Evolutionary conservation across 2,797 vertebrate genomes (phyloP), one percentile per base, ranked within the genome.

Genomic region (Triplophysa yarkandensis): DNA sequence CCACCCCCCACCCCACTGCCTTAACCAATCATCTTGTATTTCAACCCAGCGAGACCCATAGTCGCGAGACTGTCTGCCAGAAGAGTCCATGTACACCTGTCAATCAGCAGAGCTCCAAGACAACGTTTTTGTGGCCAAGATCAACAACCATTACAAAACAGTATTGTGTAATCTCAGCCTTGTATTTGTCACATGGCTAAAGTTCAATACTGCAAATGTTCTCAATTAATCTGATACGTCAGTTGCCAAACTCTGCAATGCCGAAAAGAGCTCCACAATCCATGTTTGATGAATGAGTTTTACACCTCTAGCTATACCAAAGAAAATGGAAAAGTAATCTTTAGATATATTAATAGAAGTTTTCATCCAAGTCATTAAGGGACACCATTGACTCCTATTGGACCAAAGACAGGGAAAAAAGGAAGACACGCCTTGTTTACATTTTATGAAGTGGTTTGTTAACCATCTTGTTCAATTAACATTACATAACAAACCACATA

Each of bases 21-120:
- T 75, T 76, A 41, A 64, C 60, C 79, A 69, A 46, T 81, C 61
- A 74, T 80, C 58, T 66, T 73, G 61, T 69, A 70, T 77, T 80
- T 64, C 54, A 77, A 71, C 77, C 65, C 68, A 36, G 34, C 13
- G 52, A 75, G 71, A 73, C 43, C 70, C 19, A n/a, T 46, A 30
- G 71, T 74, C 54, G 21, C 27, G 27, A 41, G 48, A 46, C 44
- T 27, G 28, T 23, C 39, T 79, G 41, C 43, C 43, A 54, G 41
- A 19, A 71, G 66, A 74, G 46, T 71, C 54, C 52, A 39, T 67
- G 52, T 68, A 75, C 28, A 32, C 32, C 44, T 70, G 79, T 76
- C 74, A 77, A 34, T 80, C 79, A 65, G 27, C n/a, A 39, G 21
- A 72, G 58, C 28, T 62, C 60, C 54, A 46, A 76, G 69, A 67